These are phyloP conservation scores for Arrhopalites spinosus DNA, from an alignment of 2,888 invertebrate species.

Conservation along the genomic window DNA sequence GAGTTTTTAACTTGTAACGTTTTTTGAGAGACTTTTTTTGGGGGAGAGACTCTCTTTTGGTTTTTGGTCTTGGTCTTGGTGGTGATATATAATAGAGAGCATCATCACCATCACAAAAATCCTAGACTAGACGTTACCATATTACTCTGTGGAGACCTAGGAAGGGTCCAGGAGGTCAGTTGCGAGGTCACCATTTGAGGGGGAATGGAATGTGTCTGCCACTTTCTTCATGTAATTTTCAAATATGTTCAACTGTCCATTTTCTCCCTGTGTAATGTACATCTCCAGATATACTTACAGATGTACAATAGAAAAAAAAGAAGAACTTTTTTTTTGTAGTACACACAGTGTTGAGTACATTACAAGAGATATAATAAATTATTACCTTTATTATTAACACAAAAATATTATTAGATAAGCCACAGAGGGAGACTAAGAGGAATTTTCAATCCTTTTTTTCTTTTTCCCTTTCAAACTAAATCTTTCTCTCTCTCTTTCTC, in stretches of 20 bases:
- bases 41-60: too few relatives aligned
- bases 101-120: not conserved
- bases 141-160: not conserved
- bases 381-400: too few relatives aligned
- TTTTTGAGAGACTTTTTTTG: too few relatives aligned
- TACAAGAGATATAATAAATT: too few relatives aligned
- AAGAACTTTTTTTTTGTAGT: not conserved
- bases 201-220: slow-evolving; percentile 5
- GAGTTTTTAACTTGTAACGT: too few relatives aligned
- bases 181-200: not conserved
- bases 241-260: not conserved
- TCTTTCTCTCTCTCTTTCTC: not conserved
- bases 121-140: slow-evolving; percentile 1
- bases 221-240: not conserved
- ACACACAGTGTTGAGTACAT: too few relatives aligned
- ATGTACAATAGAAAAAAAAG: not conserved
- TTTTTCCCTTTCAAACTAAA: not conserved
- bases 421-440: not conserved
- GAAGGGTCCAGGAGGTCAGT: slow-evolving; percentile 9
- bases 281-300: not conserved
- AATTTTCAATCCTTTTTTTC: not conserved
- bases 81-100: too few relatives aligned
- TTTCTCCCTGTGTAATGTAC: not conserved
- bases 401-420: too few relatives aligned
- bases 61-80: too few relatives aligned